Conservation (phyloP, 2,797 vertebrate genomes). For the Pseudopleuronectes americanus region DNA sequence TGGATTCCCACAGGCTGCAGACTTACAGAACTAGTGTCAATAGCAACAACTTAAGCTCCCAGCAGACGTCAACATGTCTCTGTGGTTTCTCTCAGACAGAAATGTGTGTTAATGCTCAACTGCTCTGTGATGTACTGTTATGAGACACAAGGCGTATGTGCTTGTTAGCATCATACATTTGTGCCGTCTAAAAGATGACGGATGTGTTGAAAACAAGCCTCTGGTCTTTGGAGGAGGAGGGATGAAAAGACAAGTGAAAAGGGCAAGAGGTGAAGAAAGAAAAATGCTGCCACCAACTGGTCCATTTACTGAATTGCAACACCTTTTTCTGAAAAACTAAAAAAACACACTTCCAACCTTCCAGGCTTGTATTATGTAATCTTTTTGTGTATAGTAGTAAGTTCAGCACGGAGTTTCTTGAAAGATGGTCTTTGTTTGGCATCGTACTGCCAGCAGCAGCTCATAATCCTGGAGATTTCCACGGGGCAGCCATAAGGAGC, state of each 20-base stretch:
- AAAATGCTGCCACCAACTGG: slow-evolving; percentile 24
- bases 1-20: too few relatives aligned
- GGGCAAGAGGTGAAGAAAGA: background rate
- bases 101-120: background rate
- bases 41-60: too few relatives aligned
- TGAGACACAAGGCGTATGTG: background rate
- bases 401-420: slow-evolving; percentile 82
- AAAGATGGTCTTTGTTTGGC: slow-evolving; percentile 88
- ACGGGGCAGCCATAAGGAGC: slow-evolving; percentile 86
- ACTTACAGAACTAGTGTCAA: too few relatives aligned
- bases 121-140: background rate
- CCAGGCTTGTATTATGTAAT: slow-evolving; percentile 21
- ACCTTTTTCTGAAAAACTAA: background rate
- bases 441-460: slow-evolving; percentile 92
- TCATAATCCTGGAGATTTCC: slow-evolving; percentile 90
- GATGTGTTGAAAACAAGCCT: background rate
- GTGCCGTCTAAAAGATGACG: background rate
- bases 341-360: background rate
- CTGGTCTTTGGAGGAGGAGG: background rate
- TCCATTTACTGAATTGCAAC: background rate
- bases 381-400: slow-evolving; percentile 82
- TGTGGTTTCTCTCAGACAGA: background rate
- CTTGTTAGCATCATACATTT: too few relatives aligned
- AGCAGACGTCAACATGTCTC: too few relatives aligned
- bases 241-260: background rate